Evolutionary conservation across 2,113 vertebrate genomes (phyloP), one percentile per base, ranked within the genome.

Genomic region (Ancistrus triradiatus): DNA sequence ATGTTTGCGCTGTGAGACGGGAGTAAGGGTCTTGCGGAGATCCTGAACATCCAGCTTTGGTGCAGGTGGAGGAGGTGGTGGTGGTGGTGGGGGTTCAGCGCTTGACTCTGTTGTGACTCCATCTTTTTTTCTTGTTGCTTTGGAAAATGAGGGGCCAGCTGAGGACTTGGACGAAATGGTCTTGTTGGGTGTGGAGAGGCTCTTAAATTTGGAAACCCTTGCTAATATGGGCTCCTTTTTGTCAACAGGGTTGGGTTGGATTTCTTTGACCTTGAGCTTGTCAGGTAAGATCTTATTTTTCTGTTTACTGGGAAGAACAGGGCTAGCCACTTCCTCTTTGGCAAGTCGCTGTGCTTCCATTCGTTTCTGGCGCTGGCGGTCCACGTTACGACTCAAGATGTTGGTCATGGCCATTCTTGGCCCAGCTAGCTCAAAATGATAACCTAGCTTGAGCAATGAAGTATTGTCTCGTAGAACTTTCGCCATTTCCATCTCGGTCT

Each of bases 401-500:
- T 85, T 91, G 53, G 91, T 92, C 80, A 92, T 90, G 0, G 91
- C 83, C 90, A 93, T 92, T 15, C 92, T 88, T 0, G 92, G 92
- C 0, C 92, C 92, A 0, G 91, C 90, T 73, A 93, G 82, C 77
- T 93, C 90, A 0, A 94, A 94, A 62, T 92, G 90, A 76, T 92
- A 94, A 70, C 91, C 92, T 65, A 93, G 75, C 63, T 93, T 94
- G 53, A 93, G 84, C 51, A 93, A 77, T 0, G 90, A 90, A 61
- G 82, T 87, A 76, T 94, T 94, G 18, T 92, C 90, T 68, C 85
- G 88, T 59, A 94, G 82, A 9, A 91, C 80, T 53, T 84, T 87
- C 50, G 90, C 84, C 1, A 94, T 90, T 82, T 93, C 92, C 92
- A 94, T 94, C 80, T 94, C 92, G 0, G 90, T 90, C 84, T 92